Evolutionary conservation across 2,888 invertebrate genomes (phyloP).

Genomic region (Herminia tarsipennalis): DNA sequence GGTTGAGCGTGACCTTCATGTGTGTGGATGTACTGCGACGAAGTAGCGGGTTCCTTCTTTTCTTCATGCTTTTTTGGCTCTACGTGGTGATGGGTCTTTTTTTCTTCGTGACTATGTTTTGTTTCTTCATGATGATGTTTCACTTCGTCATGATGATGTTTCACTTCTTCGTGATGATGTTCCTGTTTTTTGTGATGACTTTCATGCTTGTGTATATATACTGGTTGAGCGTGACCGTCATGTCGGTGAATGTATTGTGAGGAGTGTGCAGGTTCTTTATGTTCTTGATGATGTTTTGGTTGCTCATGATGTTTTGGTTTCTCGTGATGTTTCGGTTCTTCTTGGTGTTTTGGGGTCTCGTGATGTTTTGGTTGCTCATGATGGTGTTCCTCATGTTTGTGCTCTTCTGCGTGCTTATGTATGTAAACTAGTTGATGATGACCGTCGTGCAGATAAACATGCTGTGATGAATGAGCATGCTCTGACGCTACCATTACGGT

Average conservation of each 20-base stretch:
- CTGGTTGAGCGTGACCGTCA: neutral
- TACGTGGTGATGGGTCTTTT: too few species aligned
- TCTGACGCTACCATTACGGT: constrained; percentile 16
- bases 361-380: neutral
- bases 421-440: constrained; percentile 39
- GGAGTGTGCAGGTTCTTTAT: neutral
- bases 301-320: neutral
- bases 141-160: neutral
- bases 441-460: constrained; percentile 48
- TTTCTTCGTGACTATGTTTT: neutral
- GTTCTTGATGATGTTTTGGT: neutral
- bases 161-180: neutral
- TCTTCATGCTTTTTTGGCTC: too few species aligned
- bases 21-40: neutral
- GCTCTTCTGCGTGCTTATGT: constrained; percentile 9
- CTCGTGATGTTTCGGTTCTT: neutral
- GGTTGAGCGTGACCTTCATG: neutral
- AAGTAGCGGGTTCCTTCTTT: neutral
- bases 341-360: neutral
- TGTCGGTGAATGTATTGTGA: constrained; percentile 6
- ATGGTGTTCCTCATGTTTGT: neutral
- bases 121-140: neutral
- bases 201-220: constrained; percentile 1
- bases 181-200: neutral
- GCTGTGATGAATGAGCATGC: constrained; percentile 49